Evolutionary conservation across 2,888 invertebrate genomes (phyloP), one percentile per base, ranked within the genome.

Genomic region (Eulithis prunata): DNA sequence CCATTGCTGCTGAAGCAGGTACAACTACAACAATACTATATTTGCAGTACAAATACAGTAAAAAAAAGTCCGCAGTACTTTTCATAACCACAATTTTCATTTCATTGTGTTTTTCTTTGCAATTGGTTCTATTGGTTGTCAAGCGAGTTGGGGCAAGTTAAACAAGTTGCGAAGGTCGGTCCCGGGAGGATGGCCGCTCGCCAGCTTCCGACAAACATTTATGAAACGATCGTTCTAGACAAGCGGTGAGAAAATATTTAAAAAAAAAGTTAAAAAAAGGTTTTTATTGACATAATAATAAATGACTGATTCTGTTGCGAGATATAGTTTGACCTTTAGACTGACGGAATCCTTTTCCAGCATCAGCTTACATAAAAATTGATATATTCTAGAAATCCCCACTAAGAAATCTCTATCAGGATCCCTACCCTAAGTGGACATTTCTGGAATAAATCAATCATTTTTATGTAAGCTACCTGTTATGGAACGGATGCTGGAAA

Each of bases 1-100:
- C 88, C 0, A 71, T 83, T 32, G 77, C 85, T 0, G 82, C 84
- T 46, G 90, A 90, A 46, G 80, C 87, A 62, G 89, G 91, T 91
- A 45, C 8, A 14, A 2, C 45, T 8, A 10, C 8, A 6, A 38
- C 6, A 38, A 38, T 41, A 41, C 3, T 41, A 7, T 41, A 41
- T 10, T 41, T 7, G 10, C n/a, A 45, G 45, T 45, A n/a, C 45
- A n/a, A 46, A 46, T 46, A 46, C 5, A 46, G 13, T 13, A 4
- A 46, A 7, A 7, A 13, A 5, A n/a, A 13, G 13, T n/a, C 5
- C 12, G 45, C 12, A 5, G 12, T 45, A 3, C 45, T n/a, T 53
- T 53, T 32, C 12, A n/a, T 32, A 13, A 41, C 41, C 12, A 67
- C 62, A 62, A 55, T 69, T 68, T 64, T 68, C 52, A 66, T 70